Conservation (phyloP, 2,113 vertebrate species). For the Grus americana region DNA sequence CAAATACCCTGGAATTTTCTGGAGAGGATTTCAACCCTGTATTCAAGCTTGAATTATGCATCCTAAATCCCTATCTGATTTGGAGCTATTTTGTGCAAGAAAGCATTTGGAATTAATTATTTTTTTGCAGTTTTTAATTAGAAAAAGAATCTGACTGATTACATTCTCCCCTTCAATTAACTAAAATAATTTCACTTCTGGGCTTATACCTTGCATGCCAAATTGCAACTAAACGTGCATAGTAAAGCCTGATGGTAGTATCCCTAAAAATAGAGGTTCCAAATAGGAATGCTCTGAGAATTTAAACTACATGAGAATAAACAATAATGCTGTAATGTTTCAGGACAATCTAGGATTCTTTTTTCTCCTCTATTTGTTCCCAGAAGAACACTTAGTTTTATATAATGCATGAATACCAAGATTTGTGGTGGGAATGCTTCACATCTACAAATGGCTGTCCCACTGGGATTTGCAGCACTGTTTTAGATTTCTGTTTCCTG, state of each 20-base stretch:
- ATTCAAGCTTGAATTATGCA: constrained; percentile 7
- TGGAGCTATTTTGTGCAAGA: constrained; percentile 46
- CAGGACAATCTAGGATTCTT: constrained; percentile 7
- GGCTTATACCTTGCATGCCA: constrained; percentile 47
- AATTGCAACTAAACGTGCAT: not conserved
- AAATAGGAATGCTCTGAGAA: not conserved
- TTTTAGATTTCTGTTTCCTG: constrained; percentile 74
- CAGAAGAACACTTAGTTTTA: constrained; percentile 50
- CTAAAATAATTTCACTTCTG: constrained; percentile 71
- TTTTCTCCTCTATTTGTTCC: constrained; percentile 25
- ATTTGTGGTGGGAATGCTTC: constrained; percentile 61
- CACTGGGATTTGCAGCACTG: constrained; percentile 62
- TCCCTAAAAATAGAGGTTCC: constrained; percentile 24
- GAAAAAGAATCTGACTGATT: constrained; percentile 63
- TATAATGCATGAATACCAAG: constrained; percentile 11
- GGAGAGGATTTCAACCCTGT: not conserved
- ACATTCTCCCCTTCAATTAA: constrained; percentile 62
- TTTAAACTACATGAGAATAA: not conserved
- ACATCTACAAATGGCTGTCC: constrained; percentile 25
- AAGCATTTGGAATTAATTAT: constrained; percentile 45
- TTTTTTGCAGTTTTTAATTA: constrained; percentile 51
- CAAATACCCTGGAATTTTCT: constrained; percentile 25
- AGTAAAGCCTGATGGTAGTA: not conserved
- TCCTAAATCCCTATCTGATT: constrained; percentile 54
- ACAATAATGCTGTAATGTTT: not conserved